A percentile compares a stretch with the other conserved stretches of the same genome.
Evolutionary conservation across 2,113 vertebrate genomes (phyloP).

Genomic region (Catharus fuscescens): DNA sequence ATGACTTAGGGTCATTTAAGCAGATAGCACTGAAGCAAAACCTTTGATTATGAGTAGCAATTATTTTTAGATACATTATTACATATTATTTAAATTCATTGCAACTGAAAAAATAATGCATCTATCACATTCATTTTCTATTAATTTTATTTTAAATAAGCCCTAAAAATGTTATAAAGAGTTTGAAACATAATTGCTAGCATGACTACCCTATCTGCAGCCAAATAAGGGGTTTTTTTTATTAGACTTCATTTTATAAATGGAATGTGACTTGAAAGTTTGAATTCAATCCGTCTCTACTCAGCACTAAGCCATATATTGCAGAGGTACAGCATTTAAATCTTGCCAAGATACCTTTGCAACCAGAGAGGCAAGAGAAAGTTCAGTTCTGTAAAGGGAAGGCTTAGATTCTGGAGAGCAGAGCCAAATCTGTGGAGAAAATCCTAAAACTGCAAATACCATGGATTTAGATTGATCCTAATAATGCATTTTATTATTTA

Average conservation of each 20-base stretch:
- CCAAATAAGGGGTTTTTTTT: slow-evolving; percentile 24
- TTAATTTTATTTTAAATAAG: slow-evolving; percentile 36
- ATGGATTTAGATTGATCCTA: slow-evolving; percentile 71
- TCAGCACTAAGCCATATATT: slow-evolving; percentile 22
- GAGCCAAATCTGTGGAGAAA: slow-evolving; percentile 65
- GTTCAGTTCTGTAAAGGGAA: slow-evolving; percentile 58
- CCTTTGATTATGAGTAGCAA: slow-evolving; percentile 14
- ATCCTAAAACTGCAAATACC: slow-evolving; percentile 68
- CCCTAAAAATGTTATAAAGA: not conserved
- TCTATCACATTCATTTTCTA: slow-evolving; percentile 1
- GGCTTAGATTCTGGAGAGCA: slow-evolving; percentile 54
- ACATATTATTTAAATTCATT: slow-evolving; percentile 13
- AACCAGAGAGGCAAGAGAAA: slow-evolving; percentile 47
- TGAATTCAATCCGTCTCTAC: slow-evolving; percentile 54
- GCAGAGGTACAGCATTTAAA: slow-evolving; percentile 50
- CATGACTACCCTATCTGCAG: not conserved
- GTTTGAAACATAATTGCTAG: slow-evolving; percentile 21
- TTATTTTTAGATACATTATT: slow-evolving; percentile 48
- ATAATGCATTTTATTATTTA: slow-evolving; percentile 77
- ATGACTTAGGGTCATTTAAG: slow-evolving; percentile 43
- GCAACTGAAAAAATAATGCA: slow-evolving; percentile 38
- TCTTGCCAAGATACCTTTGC: slow-evolving; percentile 38
- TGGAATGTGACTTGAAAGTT: slow-evolving; percentile 32
- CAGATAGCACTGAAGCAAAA: slow-evolving; percentile 37
- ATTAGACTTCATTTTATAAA: slow-evolving; percentile 31